A percentile compares a stretch with the other conserved stretches of the same genome.
Conservation (phyloP, 2,888 invertebrate species). For the Cheilosia vernalis region DNA sequence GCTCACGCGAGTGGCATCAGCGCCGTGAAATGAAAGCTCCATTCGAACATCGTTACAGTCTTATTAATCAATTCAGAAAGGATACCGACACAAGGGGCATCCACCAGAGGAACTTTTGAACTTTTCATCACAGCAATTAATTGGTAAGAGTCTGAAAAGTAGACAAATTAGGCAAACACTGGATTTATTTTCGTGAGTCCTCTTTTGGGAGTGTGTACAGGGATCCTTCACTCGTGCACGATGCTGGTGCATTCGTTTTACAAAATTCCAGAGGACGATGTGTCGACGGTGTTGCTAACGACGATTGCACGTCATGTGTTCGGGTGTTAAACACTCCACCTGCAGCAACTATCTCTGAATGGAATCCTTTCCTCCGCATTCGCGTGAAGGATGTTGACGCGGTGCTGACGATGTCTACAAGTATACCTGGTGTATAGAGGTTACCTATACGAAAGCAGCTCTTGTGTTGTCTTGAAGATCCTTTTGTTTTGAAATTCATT, state of each 20-base stretch:
- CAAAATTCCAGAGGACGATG: conserved; percentile 33
- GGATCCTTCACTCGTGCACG: conserved; percentile 22
- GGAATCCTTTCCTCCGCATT: conserved; percentile 28
- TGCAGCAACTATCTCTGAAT: conserved; percentile 66
- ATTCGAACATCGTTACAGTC: conserved; percentile 48
- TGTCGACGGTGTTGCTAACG: conserved; percentile 52
- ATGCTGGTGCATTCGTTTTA: conserved; percentile 31
- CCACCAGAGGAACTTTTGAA: conserved; percentile 54
- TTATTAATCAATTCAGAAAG: conserved; percentile 62
- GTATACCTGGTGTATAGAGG: conserved; percentile 34
- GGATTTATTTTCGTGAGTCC: conserved; percentile 41
- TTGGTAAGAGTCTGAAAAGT: conserved; percentile 73
- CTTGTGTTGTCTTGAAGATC: conserved; percentile 42
- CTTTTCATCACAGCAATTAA: conserved; percentile 75
- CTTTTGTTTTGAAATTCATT: conserved; percentile 73
- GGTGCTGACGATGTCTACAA: conserved; percentile 10
- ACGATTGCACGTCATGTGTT: conserved; percentile 59
- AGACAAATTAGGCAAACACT: conserved; percentile 74
- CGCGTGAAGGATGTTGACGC: conserved; percentile 17
- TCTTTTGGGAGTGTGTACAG: neutral
- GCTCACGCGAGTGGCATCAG: neutral
- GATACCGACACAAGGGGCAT: conserved; percentile 17
- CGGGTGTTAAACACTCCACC: conserved; percentile 69
- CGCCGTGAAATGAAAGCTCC: neutral
- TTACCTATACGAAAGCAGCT: conserved; percentile 33